Evolutionary conservation across 2,113 vertebrate species (phyloP).

Genomic region (Zosterops japonicus): DNA sequence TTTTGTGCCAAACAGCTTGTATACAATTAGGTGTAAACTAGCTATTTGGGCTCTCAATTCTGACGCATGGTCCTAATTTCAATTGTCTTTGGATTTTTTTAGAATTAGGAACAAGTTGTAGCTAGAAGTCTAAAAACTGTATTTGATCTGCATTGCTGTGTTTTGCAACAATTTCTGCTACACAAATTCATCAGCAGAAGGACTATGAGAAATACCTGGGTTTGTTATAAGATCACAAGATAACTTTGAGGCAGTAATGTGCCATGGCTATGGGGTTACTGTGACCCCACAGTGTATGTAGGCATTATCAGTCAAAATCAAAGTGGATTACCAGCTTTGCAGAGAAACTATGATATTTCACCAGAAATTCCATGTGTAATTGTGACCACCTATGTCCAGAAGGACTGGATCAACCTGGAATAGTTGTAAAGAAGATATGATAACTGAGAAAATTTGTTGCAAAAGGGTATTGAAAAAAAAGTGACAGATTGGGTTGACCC

Average conservation of each 20-base stretch:
- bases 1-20: not conserved
- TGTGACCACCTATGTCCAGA: not conserved
- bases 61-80: not conserved
- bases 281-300: not conserved
- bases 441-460: not conserved
- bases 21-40: not conserved
- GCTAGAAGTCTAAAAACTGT: not conserved
- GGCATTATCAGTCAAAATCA: not conserved
- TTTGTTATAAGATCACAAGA: not conserved
- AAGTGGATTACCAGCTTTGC: not conserved
- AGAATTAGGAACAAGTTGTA: not conserved
- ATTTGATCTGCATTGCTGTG: not conserved
- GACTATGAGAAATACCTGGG: not conserved
- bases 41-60: not conserved
- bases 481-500: not conserved
- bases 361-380: rapidly evolving
- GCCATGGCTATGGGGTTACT: not conserved
- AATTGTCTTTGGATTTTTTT: not conserved
- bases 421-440: not conserved
- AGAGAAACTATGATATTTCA: not conserved
- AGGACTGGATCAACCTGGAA: not conserved
- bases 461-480: not conserved
- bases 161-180: not conserved
- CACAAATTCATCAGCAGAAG: not conserved
- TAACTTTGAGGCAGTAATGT: not conserved